phyloP scores from a whole-genome alignment of 2,797 vertebrate species.

The Falco cherrug region DNA sequence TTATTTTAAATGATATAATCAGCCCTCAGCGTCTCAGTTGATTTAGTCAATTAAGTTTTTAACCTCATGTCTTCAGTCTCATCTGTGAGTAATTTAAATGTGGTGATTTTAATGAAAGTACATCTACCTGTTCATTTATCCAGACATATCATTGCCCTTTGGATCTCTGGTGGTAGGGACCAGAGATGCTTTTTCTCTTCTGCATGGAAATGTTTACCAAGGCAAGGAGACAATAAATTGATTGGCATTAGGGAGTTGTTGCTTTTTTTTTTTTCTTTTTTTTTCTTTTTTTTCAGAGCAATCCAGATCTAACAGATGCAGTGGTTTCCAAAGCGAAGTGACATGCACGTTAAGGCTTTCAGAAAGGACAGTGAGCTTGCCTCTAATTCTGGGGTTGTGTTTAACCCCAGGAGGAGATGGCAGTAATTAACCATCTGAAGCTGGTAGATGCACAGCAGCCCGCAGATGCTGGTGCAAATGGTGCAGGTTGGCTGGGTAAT shows the following conservation, averaged over 20 bases:
- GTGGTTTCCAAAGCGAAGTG: neutral
- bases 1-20: slow-evolving; percentile 71
- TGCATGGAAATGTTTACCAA: neutral
- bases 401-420: neutral
- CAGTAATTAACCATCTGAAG: neutral
- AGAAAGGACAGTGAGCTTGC: neutral
- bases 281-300: neutral
- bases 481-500: accelerated
- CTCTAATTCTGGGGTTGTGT: neutral
- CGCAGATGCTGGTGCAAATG: neutral
- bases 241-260: neutral
- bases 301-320: neutral
- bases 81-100: slow-evolving; percentile 68
- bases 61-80: slow-evolving; percentile 68
- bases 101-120: slow-evolving; percentile 69
- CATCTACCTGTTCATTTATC: slow-evolving; percentile 67
- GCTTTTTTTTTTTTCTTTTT: too few relatives aligned
- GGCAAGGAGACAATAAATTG: neutral
- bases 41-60: slow-evolving; percentile 77
- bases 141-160: slow-evolving; percentile 32
- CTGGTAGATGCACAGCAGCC: neutral
- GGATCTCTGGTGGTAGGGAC: neutral
- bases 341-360: neutral
- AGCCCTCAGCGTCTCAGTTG: slow-evolving; percentile 48
- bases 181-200: neutral